Evolutionary conservation across 35 echinoderm and acorn worm species (phyloP), one percentile per base, ranked within the genome.

Genomic region (Amphiura filiformis): DNA sequence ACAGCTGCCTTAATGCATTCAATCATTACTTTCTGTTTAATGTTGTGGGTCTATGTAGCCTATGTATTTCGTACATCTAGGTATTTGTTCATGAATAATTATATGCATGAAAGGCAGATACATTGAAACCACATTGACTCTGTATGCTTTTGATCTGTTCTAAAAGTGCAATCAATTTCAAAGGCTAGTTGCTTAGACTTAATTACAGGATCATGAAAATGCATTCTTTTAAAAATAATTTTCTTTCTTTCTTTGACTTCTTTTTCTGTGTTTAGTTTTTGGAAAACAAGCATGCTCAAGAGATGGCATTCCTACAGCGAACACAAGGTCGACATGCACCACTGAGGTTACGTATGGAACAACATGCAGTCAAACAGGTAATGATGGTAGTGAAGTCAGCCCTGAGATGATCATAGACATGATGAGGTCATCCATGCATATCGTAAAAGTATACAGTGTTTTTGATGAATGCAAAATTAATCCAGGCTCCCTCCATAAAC

Each of bases 241-340:
- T 52, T 78, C 17, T 39, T 39, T 65, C 57, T 86, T 92, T 87
- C 42, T 76, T 78, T 44, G 26, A 47, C 35, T 41, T 57, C 20
- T 76, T 77, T 88, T 57, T 64, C 76, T 31, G 52, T 87, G 75
- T 80, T 20, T 78, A 98, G 96, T 92, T 89, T 84, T 44, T 36
- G 80, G 39, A 87, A 36, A 90, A 88, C 33, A 37, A 87, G 37
- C 85, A 90, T 31, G 35, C 86, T 14, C 89, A 92, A 75, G 93
- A 94, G 75, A 87, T 98, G 82, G 76, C 65, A 56, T 89, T 81
- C 77, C 88, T 98, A 31, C 86, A 89, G 34, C 94, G 89, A 76
- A 81, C 75, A 1, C 96, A 94, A 86, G 96, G 96, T 36, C 41
- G 94, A 35, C 92, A 98, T 37, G 96, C 96, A 81, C 96, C 96